Base-by-base conservation (phyloP, 35 echinoderm and acorn worm species). In the Strongylocentrotus purpuratus region DNA sequence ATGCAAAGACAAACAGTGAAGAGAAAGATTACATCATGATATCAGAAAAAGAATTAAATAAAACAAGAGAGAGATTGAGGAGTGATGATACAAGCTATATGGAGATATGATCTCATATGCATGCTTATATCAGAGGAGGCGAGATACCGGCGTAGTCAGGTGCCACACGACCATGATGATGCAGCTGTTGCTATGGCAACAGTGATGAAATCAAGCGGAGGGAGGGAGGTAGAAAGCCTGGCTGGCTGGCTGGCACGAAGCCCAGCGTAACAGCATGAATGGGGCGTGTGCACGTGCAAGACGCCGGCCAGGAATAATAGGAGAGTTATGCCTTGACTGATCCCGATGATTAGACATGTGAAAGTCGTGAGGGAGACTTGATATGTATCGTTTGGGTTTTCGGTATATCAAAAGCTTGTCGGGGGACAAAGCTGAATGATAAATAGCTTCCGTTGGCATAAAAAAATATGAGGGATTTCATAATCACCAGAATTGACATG, bases 151-250 rank as follows among this genome's bases (percentile, higher is more conserved):
- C 85, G 22, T 31, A 7, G 33, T 17, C 87, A 89, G 87, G 87
- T 46, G 45, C 12, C 87, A 33, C 33, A 45, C 87, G 9, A 25
- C 50, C 17, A 89, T 89, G 31, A 88, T 88, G 87, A 89, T 89
- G 87, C 87, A 89, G 87, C 87, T 89, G 87, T 89, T 89, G 87
- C 87, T 89, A 89, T 89, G 87, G 87, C 12, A 46, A 89, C 87
- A 7, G 33, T 89, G 87, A 89, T 89, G 87, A 89, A 89, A 89
- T 89, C 87, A 89, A 89, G 33, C 87, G 33, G n/a, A 89, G 45
- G 33, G 5, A 33, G n/a, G 33, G n/a, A 89, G 45, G 33, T 4
- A 33, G n/a, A 89, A 33, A 8, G 33, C 87, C 87, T 25, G 15
- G 87, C 87, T 46, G 32, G 87, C 87, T 25, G 15, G 87, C 87